Evolutionary conservation across 2,797 vertebrate species (phyloP).

Genomic region (Sparidentex hasta): DNA sequence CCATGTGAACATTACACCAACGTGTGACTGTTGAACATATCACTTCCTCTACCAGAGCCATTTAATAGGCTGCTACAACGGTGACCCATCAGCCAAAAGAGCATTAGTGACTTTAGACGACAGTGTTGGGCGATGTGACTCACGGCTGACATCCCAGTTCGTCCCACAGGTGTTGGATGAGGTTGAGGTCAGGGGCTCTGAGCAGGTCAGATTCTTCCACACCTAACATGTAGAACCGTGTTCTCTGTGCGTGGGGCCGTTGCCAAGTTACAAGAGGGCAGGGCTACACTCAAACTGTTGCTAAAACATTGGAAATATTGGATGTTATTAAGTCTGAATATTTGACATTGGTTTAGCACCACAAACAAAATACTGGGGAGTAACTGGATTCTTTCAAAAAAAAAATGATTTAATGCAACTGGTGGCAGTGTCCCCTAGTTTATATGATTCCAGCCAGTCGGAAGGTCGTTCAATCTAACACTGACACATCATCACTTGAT

Average conservation of each 20-base stretch:
- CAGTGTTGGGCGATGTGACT: neutral
- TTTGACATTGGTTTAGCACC: too few species aligned
- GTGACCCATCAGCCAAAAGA: neutral
- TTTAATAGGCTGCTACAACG: neutral
- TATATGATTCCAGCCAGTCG: neutral
- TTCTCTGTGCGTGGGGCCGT: neutral
- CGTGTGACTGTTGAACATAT: neutral
- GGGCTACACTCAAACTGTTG: neutral
- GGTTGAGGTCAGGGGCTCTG: slow-evolving; percentile 1
- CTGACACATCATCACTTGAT: neutral
- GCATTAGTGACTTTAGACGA: neutral
- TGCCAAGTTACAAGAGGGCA: neutral
- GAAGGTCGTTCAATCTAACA: neutral
- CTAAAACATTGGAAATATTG: neutral
- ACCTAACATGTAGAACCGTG: neutral
- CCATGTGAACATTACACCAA: too few species aligned
- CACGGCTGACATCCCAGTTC: slow-evolving; percentile 1
- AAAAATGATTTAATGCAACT: neutral
- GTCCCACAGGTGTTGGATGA: slow-evolving; percentile 1
- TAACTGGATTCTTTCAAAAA: too few species aligned
- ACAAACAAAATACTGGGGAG: too few species aligned
- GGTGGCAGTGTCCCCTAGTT: neutral
- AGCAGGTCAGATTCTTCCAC: slow-evolving; percentile 17
- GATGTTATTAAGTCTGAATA: neutral
- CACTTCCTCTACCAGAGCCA: neutral